Conservation (phyloP, 2,113 vertebrate genomes). For the Illadopsis cleaveri region DNA sequence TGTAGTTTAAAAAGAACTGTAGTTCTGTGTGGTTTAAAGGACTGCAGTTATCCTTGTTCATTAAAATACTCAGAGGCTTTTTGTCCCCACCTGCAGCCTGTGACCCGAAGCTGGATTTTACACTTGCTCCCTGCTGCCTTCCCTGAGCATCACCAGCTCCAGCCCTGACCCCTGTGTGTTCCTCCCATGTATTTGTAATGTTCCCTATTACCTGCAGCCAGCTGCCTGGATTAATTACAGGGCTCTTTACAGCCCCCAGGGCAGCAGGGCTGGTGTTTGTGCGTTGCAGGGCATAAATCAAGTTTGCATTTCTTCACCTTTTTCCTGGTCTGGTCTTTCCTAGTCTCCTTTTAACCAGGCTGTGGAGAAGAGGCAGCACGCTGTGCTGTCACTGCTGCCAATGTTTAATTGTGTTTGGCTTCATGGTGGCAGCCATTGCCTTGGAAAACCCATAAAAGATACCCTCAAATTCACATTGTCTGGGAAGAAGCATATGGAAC, state of each 20-base stretch:
- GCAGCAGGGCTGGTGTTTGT: background rate
- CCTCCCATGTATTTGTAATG: background rate
- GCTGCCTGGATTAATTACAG: background rate
- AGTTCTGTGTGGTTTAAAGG: background rate
- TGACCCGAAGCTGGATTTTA: background rate
- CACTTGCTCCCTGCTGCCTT: background rate
- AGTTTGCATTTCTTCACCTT: background rate
- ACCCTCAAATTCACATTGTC: background rate
- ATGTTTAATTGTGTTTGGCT: background rate
- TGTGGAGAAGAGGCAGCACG: fast-evolving
- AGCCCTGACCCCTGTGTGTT: background rate
- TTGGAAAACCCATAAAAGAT: background rate
- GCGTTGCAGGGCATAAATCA: background rate
- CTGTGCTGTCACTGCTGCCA: background rate
- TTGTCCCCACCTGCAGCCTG: background rate
- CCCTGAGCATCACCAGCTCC: background rate
- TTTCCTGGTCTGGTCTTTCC: background rate
- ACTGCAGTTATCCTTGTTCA: background rate
- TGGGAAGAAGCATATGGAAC: background rate
- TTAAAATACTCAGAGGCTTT: background rate
- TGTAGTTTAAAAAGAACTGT: background rate
- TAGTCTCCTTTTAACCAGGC: background rate
- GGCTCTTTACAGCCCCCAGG: background rate
- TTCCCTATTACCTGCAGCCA: background rate
- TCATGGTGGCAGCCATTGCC: background rate